These are phyloP conservation scores for Panagrolaimus sp. DNA, from an alignment of 1,140 invertebrate species.

Conservation along the genomic window DNA sequence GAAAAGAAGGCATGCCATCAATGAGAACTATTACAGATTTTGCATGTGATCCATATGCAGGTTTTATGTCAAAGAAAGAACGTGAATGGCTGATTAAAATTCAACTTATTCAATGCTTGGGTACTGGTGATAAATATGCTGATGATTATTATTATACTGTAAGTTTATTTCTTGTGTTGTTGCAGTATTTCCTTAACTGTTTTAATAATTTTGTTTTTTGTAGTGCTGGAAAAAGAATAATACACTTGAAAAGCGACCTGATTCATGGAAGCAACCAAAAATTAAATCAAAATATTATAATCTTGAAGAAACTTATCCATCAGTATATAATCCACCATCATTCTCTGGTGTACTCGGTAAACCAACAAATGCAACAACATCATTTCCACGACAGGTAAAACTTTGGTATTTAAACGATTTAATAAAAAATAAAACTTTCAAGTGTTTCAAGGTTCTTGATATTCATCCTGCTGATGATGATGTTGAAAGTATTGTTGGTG, in stretches of 20 bases:
- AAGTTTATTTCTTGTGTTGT: no score
- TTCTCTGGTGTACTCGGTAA: conserved; percentile 46
- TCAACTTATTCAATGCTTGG: conserved; percentile 52
- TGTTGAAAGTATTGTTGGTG: conserved; percentile 28
- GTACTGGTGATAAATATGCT: conserved; percentile 47
- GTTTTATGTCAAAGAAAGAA: conserved; percentile 56
- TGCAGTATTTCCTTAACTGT: no score
- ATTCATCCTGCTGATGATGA: conserved; percentile 29
- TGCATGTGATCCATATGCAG: conserved; percentile 56
- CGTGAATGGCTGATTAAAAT: conserved; percentile 58
- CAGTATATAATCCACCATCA: conserved; percentile 31
- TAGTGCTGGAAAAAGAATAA: conserved; percentile 49
- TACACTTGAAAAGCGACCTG: conserved; percentile 32
- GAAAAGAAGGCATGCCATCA: conserved; percentile 34
- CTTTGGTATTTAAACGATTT: background rate
- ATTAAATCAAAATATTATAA: conserved; percentile 42
- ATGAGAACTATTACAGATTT: conserved; percentile 48
- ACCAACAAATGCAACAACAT: conserved; percentile 39
- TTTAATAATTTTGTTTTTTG: conserved; percentile 25
- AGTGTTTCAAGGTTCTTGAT: conserved; percentile 19
- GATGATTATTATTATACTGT: conserved; percentile 57
- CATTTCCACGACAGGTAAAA: conserved; percentile 42
- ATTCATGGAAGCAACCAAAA: conserved; percentile 27
- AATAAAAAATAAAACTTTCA: background rate
- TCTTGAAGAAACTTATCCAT: conserved; percentile 46